phyloP scores from a whole-genome alignment of 2,797 vertebrate species.

The Centroberyx gerrardi region DNA sequence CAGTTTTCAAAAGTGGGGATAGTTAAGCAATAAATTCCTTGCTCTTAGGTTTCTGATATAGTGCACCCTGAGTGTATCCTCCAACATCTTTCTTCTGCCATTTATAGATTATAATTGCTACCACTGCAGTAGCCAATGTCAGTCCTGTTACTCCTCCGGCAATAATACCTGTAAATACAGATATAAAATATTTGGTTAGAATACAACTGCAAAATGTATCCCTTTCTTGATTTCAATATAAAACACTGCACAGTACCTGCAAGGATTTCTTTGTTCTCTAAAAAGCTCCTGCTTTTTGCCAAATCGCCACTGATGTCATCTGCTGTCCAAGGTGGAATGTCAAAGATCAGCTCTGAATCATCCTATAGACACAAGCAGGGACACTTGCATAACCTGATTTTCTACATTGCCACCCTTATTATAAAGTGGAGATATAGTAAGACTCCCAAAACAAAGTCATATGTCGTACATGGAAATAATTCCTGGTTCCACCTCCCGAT shows the following conservation, averaged over 20 bases:
- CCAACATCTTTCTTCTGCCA: slow-evolving; percentile 89
- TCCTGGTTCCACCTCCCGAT: not conserved
- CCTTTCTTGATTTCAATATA: not conserved
- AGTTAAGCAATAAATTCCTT: slow-evolving; percentile 48
- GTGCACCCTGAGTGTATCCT: slow-evolving; percentile 83
- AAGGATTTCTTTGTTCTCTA: slow-evolving; percentile 54
- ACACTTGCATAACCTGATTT: slow-evolving; percentile 9
- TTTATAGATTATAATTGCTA: slow-evolving; percentile 88
- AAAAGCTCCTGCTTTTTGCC: slow-evolving; percentile 42
- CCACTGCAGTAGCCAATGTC: slow-evolving; percentile 83
- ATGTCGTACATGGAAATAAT: slow-evolving; percentile 16
- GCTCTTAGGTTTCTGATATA: slow-evolving; percentile 77
- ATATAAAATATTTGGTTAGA: slow-evolving; percentile 15
- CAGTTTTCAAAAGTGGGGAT: not conserved
- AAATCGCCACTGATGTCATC: not conserved
- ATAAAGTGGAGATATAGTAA: not conserved
- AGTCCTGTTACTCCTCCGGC: slow-evolving; percentile 88
- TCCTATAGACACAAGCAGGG: slow-evolving; percentile 56
- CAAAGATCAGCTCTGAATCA: slow-evolving; percentile 17
- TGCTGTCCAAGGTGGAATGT: not conserved
- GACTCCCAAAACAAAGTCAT: not conserved
- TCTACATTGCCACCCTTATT: not conserved
- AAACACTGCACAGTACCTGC: slow-evolving; percentile 54
- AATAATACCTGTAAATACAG: slow-evolving; percentile 83
- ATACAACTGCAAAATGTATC: not conserved